These are phyloP conservation scores for Tenualosa ilisha DNA, from an alignment of 2,797 vertebrate genomes.

Conservation along the genomic window DNA sequence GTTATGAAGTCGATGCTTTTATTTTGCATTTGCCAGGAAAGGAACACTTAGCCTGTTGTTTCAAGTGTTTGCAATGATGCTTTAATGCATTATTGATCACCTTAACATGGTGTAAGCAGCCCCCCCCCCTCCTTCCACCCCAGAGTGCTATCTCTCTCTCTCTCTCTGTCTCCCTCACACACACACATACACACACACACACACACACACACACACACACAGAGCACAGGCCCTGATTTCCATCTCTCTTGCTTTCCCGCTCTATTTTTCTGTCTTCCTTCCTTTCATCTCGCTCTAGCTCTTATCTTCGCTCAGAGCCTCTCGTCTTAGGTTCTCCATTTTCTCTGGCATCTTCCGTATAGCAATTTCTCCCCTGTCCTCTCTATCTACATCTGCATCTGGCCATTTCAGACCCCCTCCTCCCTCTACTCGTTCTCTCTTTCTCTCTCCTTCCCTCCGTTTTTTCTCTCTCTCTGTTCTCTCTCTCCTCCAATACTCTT, in stretches of 20 bases:
- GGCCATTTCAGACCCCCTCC: neutral
- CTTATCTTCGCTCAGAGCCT: slow-evolving; percentile 7
- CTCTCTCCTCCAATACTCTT: neutral
- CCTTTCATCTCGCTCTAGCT: slow-evolving; percentile 18
- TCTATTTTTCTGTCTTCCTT: slow-evolving; percentile 9
- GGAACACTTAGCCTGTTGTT: slow-evolving; percentile 62
- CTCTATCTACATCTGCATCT: neutral
- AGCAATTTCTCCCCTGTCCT: slow-evolving; percentile 11
- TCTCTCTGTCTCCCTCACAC: slow-evolving; percentile 27
- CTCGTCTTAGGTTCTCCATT: neutral
- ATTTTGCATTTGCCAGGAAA: slow-evolving; percentile 67
- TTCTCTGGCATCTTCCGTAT: slow-evolving; percentile 13
- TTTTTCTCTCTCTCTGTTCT: neutral
- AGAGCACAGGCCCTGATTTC: neutral
- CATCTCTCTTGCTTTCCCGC: neutral
- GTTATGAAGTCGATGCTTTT: slow-evolving; percentile 62
- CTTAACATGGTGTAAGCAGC: slow-evolving; percentile 67
- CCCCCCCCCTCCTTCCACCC: slow-evolving; percentile 54
- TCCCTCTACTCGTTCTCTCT: slow-evolving; percentile 7
- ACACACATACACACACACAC: neutral
- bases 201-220: neutral
- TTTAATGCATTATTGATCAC: slow-evolving; percentile 79
- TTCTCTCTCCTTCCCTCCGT: neutral
- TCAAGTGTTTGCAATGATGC: slow-evolving; percentile 63
- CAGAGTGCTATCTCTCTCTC: slow-evolving; percentile 43